Percentiles rank a stretch among this genome's conserved stretches.
Evolutionary conservation across 1,140 invertebrate genomes (phyloP).

Genomic region (Teleogryllus occipitalis): DNA sequence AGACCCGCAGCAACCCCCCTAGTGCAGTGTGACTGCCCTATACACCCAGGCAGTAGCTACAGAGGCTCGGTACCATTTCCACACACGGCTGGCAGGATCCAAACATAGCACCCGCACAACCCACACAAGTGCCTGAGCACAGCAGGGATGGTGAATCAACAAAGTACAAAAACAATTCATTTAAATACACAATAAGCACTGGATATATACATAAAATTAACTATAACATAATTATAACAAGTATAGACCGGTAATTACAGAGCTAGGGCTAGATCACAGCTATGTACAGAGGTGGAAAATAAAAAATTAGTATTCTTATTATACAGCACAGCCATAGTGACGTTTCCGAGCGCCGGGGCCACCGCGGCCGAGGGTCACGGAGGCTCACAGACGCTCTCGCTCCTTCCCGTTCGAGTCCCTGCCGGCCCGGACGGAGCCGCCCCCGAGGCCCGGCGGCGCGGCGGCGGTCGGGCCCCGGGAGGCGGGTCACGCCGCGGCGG

Average conservation of each 20-base stretch:
- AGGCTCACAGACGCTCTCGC: neutral
- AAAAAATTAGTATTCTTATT: slow-evolving; percentile 2
- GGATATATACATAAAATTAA: neutral
- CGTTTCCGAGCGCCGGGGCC: neutral
- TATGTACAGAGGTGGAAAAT: neutral
- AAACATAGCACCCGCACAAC: neutral
- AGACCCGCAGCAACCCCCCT: neutral
- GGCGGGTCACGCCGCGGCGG: neutral
- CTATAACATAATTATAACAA: neutral
- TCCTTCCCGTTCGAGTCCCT: neutral
- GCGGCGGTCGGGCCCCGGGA: no score
- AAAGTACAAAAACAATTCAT: neutral
- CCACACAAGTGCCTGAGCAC: neutral
- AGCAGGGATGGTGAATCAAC: neutral
- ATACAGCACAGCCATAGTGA: neutral
- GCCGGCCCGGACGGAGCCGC: no score
- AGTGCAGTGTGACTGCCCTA: neutral
- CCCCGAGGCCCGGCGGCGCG: no score
- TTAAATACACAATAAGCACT: neutral
- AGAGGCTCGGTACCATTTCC: neutral
- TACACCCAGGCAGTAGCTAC: neutral
- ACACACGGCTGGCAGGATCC: neutral
- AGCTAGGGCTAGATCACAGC: neutral
- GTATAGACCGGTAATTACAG: neutral
- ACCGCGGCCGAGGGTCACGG: neutral